Evolutionary conservation across 2,888 invertebrate species (phyloP), one percentile per base, ranked within the genome.

Genomic region (Acleris literana): DNA sequence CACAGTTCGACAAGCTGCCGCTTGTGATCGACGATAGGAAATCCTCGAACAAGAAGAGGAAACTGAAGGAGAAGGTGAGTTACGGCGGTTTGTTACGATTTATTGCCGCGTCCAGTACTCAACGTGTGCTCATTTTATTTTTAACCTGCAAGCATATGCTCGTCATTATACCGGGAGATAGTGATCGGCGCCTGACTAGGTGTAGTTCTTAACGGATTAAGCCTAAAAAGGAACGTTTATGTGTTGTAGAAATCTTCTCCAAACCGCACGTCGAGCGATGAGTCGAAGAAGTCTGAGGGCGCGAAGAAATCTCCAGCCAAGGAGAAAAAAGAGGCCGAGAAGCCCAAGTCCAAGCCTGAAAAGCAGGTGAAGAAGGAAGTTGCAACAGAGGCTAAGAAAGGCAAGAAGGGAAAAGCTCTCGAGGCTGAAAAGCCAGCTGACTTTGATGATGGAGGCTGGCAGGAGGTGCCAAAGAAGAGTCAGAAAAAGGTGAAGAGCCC

Each of bases 381-480:
- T 22, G 71, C 78, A 20, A 71, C 74, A 67, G 90, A 92, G 56
- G 84, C 80, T 0, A 94, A 94, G 77, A 94, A 94, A 70, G 94
- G 93, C 72, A 95, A 95, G 81, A 95, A 94, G 76, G 82, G 86
- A 53, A 95, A 94, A 82, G 76, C 77, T 65, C 91, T 92, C 73
- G 90, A 93, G 59, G 87, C 93, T 69, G 95, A 95, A 74, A 96
- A 96, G 80, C 95, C 96, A 11, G 93, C 94, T 52, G 95, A 95
- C 76, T 95, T 94, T 85, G 96, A 96, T 84, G 96, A 96, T 74
- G 96, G 95, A 53, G 94, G 94, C 58, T 96, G 96, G 96, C 95
- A 96, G 88, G 94, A 93, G 73, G 95, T 96, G 72, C 89, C 95
- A 69, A 93, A 95, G 77, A 93, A 95, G 84, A 93, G 94, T 69